Evolutionary conservation across 2,888 invertebrate genomes (phyloP).

Genomic region (Chloroclystis v-ata): DNA sequence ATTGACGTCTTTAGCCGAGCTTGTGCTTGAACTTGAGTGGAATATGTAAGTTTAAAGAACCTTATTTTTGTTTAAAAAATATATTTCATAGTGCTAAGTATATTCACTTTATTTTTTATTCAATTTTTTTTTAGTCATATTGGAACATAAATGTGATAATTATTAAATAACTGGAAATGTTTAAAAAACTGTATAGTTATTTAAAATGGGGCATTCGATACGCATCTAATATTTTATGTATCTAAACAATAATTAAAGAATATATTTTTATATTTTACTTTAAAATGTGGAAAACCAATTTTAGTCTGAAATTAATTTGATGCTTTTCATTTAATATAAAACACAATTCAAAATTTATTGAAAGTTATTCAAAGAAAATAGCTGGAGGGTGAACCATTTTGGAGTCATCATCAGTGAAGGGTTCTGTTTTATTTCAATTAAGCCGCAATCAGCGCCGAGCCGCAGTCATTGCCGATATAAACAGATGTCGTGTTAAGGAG

Average conservation of each 20-base stretch:
- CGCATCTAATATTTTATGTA: too few species aligned
- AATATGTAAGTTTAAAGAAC: background rate
- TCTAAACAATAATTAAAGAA: too few species aligned
- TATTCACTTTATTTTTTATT: too few species aligned
- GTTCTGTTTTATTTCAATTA: constrained; percentile 76
- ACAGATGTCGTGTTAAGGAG: constrained; percentile 80
- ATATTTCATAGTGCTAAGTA: too few species aligned
- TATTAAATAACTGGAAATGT: too few species aligned
- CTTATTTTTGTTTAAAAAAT: background rate
- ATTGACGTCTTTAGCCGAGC: constrained; percentile 30
- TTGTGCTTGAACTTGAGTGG: background rate
- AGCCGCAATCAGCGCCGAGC: constrained; percentile 67
- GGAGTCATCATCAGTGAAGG: constrained; percentile 51
- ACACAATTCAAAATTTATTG: constrained; percentile 10
- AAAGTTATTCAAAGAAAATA: constrained; percentile 33
- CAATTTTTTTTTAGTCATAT: too few species aligned
- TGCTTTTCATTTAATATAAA: background rate
- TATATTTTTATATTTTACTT: too few species aligned
- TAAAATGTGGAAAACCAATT: too few species aligned
- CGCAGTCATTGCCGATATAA: constrained; percentile 73
- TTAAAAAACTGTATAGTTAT: too few species aligned
- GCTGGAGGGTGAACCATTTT: constrained; percentile 35
- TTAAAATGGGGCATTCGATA: too few species aligned
- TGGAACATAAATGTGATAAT: too few species aligned
- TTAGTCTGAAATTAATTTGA: too few species aligned